A percentile compares a stretch with the other conserved stretches of the same genome.
These are phyloP conservation scores for Scytalopus superciliaris DNA, from an alignment of 2,113 vertebrate species.

Conservation along the genomic window DNA sequence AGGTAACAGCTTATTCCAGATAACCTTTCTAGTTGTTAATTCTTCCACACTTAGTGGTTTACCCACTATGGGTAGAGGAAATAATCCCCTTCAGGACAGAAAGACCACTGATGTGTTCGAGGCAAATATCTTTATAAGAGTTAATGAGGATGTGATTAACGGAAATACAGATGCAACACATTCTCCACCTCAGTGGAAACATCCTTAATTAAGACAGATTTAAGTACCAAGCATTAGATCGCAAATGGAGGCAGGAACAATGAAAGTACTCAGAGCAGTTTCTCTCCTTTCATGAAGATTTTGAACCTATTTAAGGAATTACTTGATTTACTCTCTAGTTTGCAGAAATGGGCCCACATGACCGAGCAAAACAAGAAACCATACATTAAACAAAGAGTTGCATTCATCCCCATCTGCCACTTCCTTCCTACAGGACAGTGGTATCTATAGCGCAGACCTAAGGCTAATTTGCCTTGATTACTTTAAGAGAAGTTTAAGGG, in stretches of 20 bases:
- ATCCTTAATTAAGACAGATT: conserved; percentile 49
- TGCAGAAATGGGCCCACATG: background rate
- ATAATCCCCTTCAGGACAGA: background rate
- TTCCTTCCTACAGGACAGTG: background rate
- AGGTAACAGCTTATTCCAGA: background rate
- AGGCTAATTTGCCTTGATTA: background rate
- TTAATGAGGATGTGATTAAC: conserved; percentile 57
- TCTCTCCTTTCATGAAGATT: background rate
- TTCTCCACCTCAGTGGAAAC: conserved; percentile 37
- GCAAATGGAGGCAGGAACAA: conserved; percentile 33
- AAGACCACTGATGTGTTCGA: background rate
- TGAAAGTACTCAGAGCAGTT: background rate
- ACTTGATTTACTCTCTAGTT: background rate
- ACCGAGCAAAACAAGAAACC: background rate
- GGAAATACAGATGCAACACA: conserved; percentile 15
- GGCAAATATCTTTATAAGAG: background rate
- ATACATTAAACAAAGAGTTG: background rate
- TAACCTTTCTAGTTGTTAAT: background rate
- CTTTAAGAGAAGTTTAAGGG: background rate
- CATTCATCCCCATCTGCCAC: background rate
- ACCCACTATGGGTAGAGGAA: background rate
- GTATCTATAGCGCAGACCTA: background rate
- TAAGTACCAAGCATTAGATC: conserved; percentile 21
- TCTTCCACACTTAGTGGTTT: background rate
- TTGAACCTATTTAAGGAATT: background rate